Evolutionary conservation across 1,140 invertebrate genomes (phyloP).

Genomic region (Melitaea cinxia): DNA sequence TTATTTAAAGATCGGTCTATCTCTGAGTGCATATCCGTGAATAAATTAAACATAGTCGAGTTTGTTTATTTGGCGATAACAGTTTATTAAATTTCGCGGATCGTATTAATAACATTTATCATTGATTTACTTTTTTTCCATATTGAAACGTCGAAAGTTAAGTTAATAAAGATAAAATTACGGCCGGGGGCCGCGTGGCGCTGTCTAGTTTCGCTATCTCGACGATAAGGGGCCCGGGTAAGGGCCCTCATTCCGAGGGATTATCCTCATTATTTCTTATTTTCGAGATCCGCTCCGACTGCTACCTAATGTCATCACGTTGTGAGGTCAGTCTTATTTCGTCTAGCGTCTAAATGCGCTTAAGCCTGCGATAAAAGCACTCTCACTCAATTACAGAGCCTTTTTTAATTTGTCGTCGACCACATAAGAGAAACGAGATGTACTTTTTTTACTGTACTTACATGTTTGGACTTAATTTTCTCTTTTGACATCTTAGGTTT

Average conservation of each 20-base stretch:
- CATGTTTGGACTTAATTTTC: neutral
- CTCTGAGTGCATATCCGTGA: constrained; percentile 46
- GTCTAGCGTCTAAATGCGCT: constrained; percentile 26
- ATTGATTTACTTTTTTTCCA: constrained; percentile 38
- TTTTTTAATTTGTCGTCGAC: constrained; percentile 5
- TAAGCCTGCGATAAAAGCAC: constrained; percentile 7
- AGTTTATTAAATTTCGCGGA: constrained; percentile 67
- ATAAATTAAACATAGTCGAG: constrained; percentile 51
- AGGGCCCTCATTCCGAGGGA: constrained; percentile 51
- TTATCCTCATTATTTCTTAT: constrained; percentile 73
- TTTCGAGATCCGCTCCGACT: constrained; percentile 44
- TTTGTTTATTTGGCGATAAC: constrained; percentile 65
- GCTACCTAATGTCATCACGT: constrained; percentile 45
- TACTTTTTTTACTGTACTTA: neutral
- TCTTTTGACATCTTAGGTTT: neutral
- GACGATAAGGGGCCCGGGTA: constrained; percentile 58
- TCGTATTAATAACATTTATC: constrained; percentile 62
- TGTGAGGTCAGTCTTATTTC: constrained; percentile 46
- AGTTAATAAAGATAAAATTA: constrained; percentile 69
- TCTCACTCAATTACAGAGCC: neutral
- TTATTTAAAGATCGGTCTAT: constrained; percentile 42
- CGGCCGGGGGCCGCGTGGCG: constrained; percentile 50
- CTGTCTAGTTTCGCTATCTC: constrained; percentile 65
- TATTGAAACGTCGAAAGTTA: constrained; percentile 67
- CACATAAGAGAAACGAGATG: neutral